phyloP scores from a whole-genome alignment of 2,888 invertebrate species.

The Drosophila ezoana region DNA sequence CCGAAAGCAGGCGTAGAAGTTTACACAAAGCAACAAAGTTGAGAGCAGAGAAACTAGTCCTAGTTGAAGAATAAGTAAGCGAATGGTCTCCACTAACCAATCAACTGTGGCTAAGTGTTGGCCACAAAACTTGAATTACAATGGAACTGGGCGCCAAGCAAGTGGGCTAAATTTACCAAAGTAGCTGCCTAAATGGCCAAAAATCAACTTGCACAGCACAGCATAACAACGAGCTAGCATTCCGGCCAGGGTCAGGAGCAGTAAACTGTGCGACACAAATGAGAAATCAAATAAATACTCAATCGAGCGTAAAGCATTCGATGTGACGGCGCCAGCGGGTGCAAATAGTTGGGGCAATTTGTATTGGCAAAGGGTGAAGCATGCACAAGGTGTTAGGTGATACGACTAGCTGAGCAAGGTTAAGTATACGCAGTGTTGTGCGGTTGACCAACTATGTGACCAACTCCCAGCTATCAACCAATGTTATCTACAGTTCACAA shows the following conservation, averaged over 20 bases:
- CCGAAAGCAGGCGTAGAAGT: constrained; percentile 45
- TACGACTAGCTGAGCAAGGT: constrained; percentile 23
- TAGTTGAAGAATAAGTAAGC: constrained; percentile 31
- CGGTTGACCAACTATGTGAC: constrained; percentile 35
- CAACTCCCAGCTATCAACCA: constrained; percentile 22
- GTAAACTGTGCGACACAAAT: constrained; percentile 77
- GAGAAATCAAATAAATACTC: constrained; percentile 81
- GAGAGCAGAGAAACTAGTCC: constrained; percentile 10
- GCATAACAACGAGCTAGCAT: constrained; percentile 4
- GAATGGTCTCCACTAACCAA: constrained; percentile 69
- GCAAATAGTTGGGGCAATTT: constrained; percentile 48
- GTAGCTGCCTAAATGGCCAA: constrained; percentile 58
- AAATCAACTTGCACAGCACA: constrained; percentile 30
- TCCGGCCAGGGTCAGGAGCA: background rate
- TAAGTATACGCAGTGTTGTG: constrained; percentile 50
- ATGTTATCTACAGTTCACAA: background rate
- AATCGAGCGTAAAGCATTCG: constrained; percentile 79
- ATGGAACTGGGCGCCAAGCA: constrained; percentile 27
- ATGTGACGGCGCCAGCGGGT: constrained; percentile 53
- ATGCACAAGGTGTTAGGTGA: constrained; percentile 2
- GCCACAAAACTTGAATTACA: constrained; percentile 80
- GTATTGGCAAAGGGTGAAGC: constrained; percentile 52
- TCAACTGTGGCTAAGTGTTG: constrained; percentile 79
- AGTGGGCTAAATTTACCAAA: constrained; percentile 48
- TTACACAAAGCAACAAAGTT: constrained; percentile 25